Evolutionary conservation across 2,888 invertebrate genomes (phyloP).

Genomic region (Podotricha telesiphe): DNA sequence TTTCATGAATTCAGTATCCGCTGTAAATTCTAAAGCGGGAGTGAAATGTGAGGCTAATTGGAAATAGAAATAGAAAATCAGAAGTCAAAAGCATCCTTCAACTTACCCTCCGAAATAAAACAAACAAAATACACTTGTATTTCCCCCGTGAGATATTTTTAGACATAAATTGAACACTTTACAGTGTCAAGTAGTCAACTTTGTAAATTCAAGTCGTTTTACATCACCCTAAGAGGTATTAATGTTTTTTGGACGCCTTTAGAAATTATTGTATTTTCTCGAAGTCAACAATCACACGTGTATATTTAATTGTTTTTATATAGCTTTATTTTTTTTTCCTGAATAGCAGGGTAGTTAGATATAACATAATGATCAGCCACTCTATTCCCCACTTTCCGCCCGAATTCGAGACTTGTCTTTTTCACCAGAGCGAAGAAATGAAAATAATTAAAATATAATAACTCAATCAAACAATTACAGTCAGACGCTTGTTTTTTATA

Average conservation of each 20-base stretch:
- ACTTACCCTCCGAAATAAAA: slow-evolving; percentile 1
- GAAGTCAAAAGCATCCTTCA: slow-evolving; percentile 13
- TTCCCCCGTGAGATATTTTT: slow-evolving; percentile 11
- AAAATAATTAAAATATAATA: too few relatives aligned
- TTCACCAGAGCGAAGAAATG: too few relatives aligned
- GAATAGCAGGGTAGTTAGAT: too few relatives aligned
- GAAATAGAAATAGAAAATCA: slow-evolving; percentile 12
- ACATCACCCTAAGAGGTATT: not conserved
- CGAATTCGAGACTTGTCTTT: too few relatives aligned
- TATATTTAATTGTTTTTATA: too few relatives aligned
- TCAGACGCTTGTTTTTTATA: too few relatives aligned
- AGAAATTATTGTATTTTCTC: too few relatives aligned
- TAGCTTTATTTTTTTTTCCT: too few relatives aligned
- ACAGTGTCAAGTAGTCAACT: slow-evolving; percentile 9
- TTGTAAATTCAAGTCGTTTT: slow-evolving; percentile 13
- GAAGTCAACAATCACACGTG: not conserved
- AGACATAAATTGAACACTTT: slow-evolving; percentile 2
- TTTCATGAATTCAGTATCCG: not conserved
- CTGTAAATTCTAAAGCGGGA: not conserved
- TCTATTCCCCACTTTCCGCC: too few relatives aligned
- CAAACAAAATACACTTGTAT: slow-evolving; percentile 24
- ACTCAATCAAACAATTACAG: too few relatives aligned
- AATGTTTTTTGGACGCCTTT: not conserved
- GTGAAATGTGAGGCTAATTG: slow-evolving; percentile 7
- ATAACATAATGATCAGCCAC: too few relatives aligned